Conservation (phyloP, 2,888 invertebrate species). For the Herminia tarsipennalis region DNA sequence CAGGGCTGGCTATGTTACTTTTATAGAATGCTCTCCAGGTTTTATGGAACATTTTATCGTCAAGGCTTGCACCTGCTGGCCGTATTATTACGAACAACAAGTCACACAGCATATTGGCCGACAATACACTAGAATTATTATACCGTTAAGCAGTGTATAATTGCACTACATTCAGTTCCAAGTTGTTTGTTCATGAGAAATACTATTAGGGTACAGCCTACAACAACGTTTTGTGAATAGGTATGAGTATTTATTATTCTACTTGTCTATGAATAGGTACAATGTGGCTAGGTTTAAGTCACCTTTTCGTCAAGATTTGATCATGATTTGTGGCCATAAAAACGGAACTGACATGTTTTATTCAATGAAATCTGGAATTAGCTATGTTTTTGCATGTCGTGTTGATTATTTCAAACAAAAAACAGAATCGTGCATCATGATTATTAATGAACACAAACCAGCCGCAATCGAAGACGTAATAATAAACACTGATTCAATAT, state of each 20-base stretch:
- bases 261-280: no score
- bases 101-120: conserved; percentile 38
- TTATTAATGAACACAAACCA: conserved; percentile 22
- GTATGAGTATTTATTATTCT: no score
- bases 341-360: not conserved
- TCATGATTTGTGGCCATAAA: not conserved
- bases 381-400: no score
- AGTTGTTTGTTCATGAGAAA: conserved; percentile 18
- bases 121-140: conserved; percentile 44
- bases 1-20: no score
- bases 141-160: conserved; percentile 39
- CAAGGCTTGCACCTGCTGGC: conserved; percentile 41
- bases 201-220: no score
- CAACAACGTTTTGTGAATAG: no score
- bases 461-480: conserved; percentile 1
- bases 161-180: conserved; percentile 29
- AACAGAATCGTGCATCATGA: conserved; percentile 27
- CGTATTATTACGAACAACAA: conserved; percentile 45
- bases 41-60: conserved; percentile 4
- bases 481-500: conserved; percentile 10
- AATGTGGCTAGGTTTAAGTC: conserved; percentile 11
- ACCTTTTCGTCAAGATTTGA: no score
- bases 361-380: no score
- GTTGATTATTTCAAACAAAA: conserved; percentile 5
- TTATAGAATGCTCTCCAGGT: no score